Base-by-base conservation (phyloP, 2,888 invertebrate genomes). In the Spodoptera picta region DNA sequence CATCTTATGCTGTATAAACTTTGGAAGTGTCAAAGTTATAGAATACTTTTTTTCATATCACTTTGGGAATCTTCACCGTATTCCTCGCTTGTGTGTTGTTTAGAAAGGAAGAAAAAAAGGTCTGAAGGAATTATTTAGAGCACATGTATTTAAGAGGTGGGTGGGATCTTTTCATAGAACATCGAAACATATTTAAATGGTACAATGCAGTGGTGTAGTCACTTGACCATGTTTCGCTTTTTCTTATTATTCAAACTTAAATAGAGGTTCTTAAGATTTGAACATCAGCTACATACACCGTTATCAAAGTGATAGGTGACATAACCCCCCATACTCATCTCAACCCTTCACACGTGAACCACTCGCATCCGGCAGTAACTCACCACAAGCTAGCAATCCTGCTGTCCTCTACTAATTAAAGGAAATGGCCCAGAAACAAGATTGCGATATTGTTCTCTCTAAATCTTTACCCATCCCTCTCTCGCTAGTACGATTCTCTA, bases 341-440 rank as follows among this genome's bases (percentile, higher is more conserved):
- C 58, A 73, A 73, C 69, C 75, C 74, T 80, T 79, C 77, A 70
- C 70, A 77, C 77, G 77, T 79, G 77, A 72, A 80, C 79, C 73
- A 77, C 74, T 77, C 83, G 77, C 87, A 86, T 88, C 87, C 87
- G 85, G 86, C 83, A 84, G 83, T 85, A 92, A 91, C 91, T 89
- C 80, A 86, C 78, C 88, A 86, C 84, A 87, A 90, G 89, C 86
- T 83, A 75, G 78, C 77, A 86, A 93, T 91, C 87, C 87, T 85
- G 87, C 90, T 92, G 93, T 92, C 92, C 91, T 89, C 82, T 84
- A 92, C 94, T 95, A 95, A 95, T 95, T 95, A 95, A 95, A 92
- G 92, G 90, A 94, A 95, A 95, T 95, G 94, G 94, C 84, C 93
- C 85, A 94, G 95, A 95, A 95, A 95, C 95, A 95, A 95, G 95